Conservation (phyloP, 2,797 vertebrate genomes). For the Hippoglossus hippoglossus region DNA sequence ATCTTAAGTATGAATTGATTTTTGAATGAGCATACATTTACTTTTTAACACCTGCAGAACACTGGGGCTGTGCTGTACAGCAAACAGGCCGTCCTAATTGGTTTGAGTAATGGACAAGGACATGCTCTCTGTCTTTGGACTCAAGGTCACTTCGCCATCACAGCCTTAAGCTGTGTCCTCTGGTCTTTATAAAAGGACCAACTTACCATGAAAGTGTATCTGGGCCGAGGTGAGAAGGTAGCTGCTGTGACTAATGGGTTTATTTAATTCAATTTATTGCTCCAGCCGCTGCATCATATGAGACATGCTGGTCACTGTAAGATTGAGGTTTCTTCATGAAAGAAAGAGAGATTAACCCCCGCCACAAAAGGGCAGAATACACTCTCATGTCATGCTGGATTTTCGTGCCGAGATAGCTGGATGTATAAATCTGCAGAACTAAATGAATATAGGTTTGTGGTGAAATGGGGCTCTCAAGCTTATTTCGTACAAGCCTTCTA, state of each 20-base stretch:
- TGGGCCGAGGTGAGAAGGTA: slow-evolving; percentile 82
- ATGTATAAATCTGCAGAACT: slow-evolving; percentile 82
- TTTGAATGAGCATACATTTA: slow-evolving; percentile 87
- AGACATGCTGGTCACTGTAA: slow-evolving; percentile 76
- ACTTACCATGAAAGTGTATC: slow-evolving; percentile 83
- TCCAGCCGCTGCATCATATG: slow-evolving; percentile 69
- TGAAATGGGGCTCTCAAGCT: slow-evolving; percentile 75
- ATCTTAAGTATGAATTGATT: slow-evolving; percentile 78
- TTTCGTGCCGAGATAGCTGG: slow-evolving; percentile 69
- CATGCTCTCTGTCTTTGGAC: slow-evolving; percentile 60
- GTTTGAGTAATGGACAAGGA: slow-evolving; percentile 81
- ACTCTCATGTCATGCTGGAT: slow-evolving; percentile 80
- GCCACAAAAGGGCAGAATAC: slow-evolving; percentile 76
- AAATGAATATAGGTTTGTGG: slow-evolving; percentile 82
- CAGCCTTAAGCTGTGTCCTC: slow-evolving; percentile 64
- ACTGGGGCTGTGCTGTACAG: slow-evolving; percentile 67
- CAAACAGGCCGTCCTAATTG: slow-evolving; percentile 84
- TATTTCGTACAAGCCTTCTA: slow-evolving; percentile 77
- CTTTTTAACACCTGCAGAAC: slow-evolving; percentile 78
- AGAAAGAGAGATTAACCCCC: slow-evolving; percentile 80
- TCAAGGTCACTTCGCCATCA: slow-evolving; percentile 80
- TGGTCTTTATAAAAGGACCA: slow-evolving; percentile 72
- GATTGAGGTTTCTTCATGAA: slow-evolving; percentile 79
- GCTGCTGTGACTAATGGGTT: slow-evolving; percentile 85
- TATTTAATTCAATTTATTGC: slow-evolving; percentile 86